Percentiles rank a stretch among this genome's conserved stretches.
These are phyloP conservation scores for Drosophila quinaria DNA, from an alignment of 2,888 invertebrate species.

Conservation along the genomic window DNA sequence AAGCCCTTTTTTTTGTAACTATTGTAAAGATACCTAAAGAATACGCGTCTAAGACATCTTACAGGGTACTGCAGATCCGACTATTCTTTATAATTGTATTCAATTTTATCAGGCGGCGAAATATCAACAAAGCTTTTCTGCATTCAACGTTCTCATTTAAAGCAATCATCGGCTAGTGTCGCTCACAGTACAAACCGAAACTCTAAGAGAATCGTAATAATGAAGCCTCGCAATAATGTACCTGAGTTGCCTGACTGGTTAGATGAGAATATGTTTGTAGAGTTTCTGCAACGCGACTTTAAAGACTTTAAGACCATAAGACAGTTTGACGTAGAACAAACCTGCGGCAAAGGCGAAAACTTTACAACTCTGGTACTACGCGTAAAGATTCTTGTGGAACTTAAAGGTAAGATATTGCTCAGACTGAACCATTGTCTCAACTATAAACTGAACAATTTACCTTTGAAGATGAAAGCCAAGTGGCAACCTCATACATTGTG, in stretches of 20 bases:
- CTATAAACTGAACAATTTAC: not conserved
- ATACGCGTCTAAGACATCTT: not conserved
- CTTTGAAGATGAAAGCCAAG: slow-evolving; percentile 53
- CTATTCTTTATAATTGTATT: not conserved
- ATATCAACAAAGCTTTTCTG: slow-evolving; percentile 23
- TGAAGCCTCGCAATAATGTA: slow-evolving; percentile 27
- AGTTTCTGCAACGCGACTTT: slow-evolving; percentile 65
- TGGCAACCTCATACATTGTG: slow-evolving; percentile 66
- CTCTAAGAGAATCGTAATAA: slow-evolving; percentile 13
- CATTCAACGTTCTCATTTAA: slow-evolving; percentile 5
- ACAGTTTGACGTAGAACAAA: slow-evolving; percentile 57
- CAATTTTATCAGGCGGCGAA: slow-evolving; percentile 22
- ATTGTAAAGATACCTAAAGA: not conserved
- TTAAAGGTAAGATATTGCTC: slow-evolving; percentile 58
- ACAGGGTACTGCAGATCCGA: not conserved
- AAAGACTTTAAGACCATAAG: slow-evolving; percentile 56
- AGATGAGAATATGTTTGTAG: slow-evolving; percentile 52
- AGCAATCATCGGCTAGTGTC: too few species aligned
- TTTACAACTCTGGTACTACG: slow-evolving; percentile 76
- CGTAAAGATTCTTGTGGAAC: slow-evolving; percentile 57
- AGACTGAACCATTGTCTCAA: not conserved
- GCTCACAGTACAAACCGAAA: slow-evolving; percentile 16
- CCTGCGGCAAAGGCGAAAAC: slow-evolving; percentile 78
- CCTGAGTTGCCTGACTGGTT: slow-evolving; percentile 48
- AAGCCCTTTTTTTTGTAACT: not conserved